phyloP scores from a whole-genome alignment of 2,888 invertebrate genomes.

The Drosophila flavopinicola region DNA sequence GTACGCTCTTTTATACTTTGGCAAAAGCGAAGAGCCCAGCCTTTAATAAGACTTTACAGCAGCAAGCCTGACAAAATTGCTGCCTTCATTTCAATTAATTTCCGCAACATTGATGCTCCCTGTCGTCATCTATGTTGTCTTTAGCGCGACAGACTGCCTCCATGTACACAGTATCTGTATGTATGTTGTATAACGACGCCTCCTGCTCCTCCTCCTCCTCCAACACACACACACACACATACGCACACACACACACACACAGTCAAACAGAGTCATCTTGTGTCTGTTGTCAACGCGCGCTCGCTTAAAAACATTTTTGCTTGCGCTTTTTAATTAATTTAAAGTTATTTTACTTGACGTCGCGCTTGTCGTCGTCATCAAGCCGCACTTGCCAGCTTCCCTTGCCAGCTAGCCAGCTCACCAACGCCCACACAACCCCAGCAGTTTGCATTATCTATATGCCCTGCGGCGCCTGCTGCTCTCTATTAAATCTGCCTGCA shows the following conservation, averaged over 20 bases:
- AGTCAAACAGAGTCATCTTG: constrained; percentile 12
- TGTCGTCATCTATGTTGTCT: constrained; percentile 42
- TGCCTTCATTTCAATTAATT: constrained; percentile 77
- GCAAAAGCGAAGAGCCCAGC: constrained; percentile 5
- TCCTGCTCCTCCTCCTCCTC: too few relatives aligned
- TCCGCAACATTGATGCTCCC: constrained; percentile 74
- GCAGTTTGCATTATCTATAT: constrained; percentile 4
- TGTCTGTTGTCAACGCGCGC: constrained; percentile 56
- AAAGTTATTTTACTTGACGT: constrained; percentile 76
- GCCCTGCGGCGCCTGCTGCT: constrained; percentile 31
- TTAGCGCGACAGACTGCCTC: constrained; percentile 12
- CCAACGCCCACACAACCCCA: neutral
- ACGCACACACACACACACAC: neutral
- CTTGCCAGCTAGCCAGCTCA: neutral
- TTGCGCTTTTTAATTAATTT: constrained; percentile 77
- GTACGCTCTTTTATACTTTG: constrained; percentile 19
- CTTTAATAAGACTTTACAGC: constrained; percentile 27
- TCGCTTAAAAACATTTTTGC: constrained; percentile 71
- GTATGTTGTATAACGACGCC: too few relatives aligned
- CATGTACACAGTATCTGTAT: constrained; percentile 12
- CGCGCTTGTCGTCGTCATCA: constrained; percentile 34
- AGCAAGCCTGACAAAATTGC: constrained; percentile 50
- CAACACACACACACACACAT: neutral
- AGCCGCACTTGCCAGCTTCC: constrained; percentile 11
- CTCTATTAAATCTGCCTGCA: constrained; percentile 71